Percentiles rank a stretch among this genome's conserved stretches.
Conservation (phyloP, 2,113 vertebrate species). For the Lophius piscatorius region DNA sequence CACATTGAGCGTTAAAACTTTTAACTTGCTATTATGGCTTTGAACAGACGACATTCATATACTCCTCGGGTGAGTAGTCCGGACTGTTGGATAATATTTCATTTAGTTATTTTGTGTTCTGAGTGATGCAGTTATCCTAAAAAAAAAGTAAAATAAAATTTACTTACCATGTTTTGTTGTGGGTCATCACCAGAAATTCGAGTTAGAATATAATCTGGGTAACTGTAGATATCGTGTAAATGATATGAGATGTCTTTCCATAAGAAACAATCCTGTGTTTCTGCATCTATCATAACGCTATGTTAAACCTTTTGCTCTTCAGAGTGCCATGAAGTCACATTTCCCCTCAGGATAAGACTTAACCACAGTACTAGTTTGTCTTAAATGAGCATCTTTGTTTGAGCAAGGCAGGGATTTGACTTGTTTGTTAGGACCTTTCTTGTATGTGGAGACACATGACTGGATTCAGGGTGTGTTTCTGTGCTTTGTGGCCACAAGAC, state of each 20-base stretch:
- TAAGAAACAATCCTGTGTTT: conserved; percentile 3
- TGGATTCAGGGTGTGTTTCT: conserved; percentile 19
- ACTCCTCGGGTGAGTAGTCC: conserved; percentile 67
- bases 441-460: conserved; percentile 62
- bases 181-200: background rate
- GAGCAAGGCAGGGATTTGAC: conserved; percentile 17
- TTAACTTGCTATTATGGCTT: conserved; percentile 50
- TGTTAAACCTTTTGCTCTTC: conserved; percentile 19
- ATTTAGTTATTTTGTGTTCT: background rate
- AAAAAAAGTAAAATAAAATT: background rate
- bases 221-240: background rate
- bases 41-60: conserved; percentile 71
- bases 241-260: background rate
- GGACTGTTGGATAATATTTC: background rate
- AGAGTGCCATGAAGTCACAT: conserved; percentile 43
- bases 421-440: conserved; percentile 29
- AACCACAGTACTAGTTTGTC: conserved; percentile 24
- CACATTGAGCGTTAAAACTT: conserved; percentile 19
- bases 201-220: background rate
- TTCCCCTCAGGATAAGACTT: conserved; percentile 12
- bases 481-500: conserved; percentile 17
- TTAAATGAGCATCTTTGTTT: conserved; percentile 67
- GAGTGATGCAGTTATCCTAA: background rate
- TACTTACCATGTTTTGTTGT: background rate
- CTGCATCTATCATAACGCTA: background rate